Evolutionary conservation across 2,888 invertebrate species (phyloP).

Genomic region (Aporophyla lueneburgensis): DNA sequence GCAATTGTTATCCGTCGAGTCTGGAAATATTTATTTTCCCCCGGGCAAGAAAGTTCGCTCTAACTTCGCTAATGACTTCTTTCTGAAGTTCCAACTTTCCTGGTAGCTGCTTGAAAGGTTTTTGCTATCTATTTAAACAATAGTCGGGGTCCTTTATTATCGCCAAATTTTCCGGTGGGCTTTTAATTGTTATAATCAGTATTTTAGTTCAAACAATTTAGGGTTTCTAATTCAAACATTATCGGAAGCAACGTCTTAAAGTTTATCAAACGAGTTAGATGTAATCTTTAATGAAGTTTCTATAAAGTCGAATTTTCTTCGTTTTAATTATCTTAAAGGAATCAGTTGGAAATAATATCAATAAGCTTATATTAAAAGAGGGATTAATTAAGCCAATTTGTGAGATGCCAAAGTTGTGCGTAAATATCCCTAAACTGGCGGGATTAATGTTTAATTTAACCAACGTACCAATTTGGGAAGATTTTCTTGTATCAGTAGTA

Average conservation of each 20-base stretch:
- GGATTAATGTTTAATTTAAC: constrained; percentile 25
- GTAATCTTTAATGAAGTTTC: constrained; percentile 44
- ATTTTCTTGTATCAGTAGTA: constrained; percentile 21
- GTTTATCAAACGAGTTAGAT: constrained; percentile 39
- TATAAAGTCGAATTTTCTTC: constrained; percentile 16
- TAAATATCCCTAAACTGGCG: neutral
- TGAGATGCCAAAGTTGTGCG: constrained; percentile 12
- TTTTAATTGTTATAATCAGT: constrained; percentile 57
- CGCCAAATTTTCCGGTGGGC: constrained; percentile 71
- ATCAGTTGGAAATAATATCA: constrained; percentile 48
- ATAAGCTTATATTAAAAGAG: constrained; percentile 48
- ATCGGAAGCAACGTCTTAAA: constrained; percentile 35
- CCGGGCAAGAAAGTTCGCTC: constrained; percentile 79
- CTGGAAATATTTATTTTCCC: constrained; percentile 87
- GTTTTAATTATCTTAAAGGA: constrained; percentile 45
- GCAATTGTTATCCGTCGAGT: constrained; percentile 83
- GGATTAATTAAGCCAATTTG: constrained; percentile 43
- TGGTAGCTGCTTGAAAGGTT: constrained; percentile 81
- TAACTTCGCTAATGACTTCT: constrained; percentile 89
- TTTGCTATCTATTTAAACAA: constrained; percentile 85
- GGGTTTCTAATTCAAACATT: constrained; percentile 50
- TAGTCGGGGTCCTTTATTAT: constrained; percentile 80
- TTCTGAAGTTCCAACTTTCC: constrained; percentile 84
- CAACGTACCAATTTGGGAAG: constrained; percentile 2
- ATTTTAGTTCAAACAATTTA: constrained; percentile 51